Evolutionary conservation across 2,797 vertebrate species (phyloP).

Genomic region (Vespertilio murinus): DNA sequence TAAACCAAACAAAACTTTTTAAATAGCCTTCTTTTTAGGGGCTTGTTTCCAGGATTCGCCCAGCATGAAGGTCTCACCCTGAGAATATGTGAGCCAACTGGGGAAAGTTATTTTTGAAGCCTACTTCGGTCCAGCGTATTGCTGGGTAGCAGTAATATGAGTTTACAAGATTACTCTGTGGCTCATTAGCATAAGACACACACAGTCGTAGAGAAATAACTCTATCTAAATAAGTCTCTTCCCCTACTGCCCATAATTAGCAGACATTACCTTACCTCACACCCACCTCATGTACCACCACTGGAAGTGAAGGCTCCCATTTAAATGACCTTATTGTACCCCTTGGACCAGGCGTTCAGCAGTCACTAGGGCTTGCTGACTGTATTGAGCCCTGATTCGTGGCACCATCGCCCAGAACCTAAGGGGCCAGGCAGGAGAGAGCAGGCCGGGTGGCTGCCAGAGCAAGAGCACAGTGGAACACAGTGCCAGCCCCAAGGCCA

Average conservation of each 20-base stretch:
- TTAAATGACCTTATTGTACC: not conserved
- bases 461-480: not conserved
- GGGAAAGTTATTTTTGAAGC: slow-evolving; percentile 15
- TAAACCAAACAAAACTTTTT: slow-evolving; percentile 14
- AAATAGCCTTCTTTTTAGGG: not conserved
- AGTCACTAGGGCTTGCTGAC: not conserved
- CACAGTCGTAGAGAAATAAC: not conserved
- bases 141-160: not conserved
- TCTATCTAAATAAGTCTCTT: not conserved
- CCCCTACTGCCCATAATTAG: not conserved
- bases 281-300: not conserved
- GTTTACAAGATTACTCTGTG: not conserved
- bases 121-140: not conserved
- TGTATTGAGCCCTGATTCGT: not conserved
- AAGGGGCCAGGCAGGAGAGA: not conserved
- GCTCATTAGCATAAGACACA: not conserved
- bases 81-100: not conserved
- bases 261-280: not conserved
- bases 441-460: not conserved
- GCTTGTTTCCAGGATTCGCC: not conserved
- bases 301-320: not conserved
- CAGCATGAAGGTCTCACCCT: not conserved
- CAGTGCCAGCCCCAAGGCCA: no score
- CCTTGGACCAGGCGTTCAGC: not conserved
- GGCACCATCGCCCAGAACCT: not conserved